These are phyloP conservation scores for Lithophane socia DNA, from an alignment of 2,888 invertebrate genomes.

Conservation along the genomic window DNA sequence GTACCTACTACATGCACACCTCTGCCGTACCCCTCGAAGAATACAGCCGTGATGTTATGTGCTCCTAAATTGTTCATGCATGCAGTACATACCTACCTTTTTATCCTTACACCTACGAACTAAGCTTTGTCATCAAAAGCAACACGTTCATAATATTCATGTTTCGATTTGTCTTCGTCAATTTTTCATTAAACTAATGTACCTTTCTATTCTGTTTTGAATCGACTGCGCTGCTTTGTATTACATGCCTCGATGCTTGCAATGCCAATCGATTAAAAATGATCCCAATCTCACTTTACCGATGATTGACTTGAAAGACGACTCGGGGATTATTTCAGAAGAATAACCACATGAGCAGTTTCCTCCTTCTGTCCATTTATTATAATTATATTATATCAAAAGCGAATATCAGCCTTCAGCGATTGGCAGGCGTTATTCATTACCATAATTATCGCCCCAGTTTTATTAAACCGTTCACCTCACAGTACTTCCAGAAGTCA, in stretches of 20 bases:
- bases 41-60: not conserved
- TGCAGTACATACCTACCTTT: not conserved
- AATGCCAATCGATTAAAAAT: not conserved
- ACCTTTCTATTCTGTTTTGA: conserved; percentile 4
- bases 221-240: not conserved
- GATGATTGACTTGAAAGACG: no score
- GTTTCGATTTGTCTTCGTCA: conserved; percentile 26
- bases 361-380: not conserved
- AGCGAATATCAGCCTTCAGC: not conserved
- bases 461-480: not conserved
- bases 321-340: not conserved
- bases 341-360: not conserved
- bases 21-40: not conserved
- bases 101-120: not conserved
- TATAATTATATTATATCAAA: not conserved
- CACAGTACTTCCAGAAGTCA: not conserved
- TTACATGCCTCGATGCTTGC: not conserved
- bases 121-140: not conserved
- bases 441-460: not conserved
- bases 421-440: not conserved
- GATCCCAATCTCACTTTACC: no score
- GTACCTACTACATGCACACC: not conserved
- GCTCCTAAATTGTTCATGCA: no score
- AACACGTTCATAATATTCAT: not conserved
- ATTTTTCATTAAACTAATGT: conserved; percentile 20